These are phyloP conservation scores for Temnothorax nylanderi DNA, from an alignment of 1,140 invertebrate species.

Conservation along the genomic window DNA sequence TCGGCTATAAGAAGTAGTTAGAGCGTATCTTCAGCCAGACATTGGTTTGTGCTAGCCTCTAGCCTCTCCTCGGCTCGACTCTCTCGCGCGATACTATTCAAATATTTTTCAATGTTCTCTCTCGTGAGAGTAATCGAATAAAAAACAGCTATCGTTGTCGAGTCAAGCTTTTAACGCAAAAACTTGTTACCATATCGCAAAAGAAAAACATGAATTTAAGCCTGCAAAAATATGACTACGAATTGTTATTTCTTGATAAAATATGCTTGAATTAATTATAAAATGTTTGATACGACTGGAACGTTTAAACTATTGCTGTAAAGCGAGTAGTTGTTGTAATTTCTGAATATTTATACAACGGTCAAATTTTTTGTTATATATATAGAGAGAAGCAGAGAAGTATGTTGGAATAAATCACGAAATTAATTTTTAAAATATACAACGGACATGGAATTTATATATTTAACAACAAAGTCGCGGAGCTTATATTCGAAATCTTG, in stretches of 20 bases:
- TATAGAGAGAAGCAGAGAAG: background rate
- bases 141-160: background rate
- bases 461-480: background rate
- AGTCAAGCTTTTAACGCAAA: background rate
- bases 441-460: background rate
- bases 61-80: background rate
- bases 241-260: background rate
- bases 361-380: background rate
- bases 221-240: background rate
- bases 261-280: background rate
- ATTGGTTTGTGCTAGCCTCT: background rate
- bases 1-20: background rate
- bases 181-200: background rate
- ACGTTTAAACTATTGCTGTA: background rate
- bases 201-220: background rate
- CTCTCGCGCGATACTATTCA: background rate
- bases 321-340: background rate
- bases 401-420: background rate
- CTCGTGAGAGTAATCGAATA: background rate
- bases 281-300: background rate
- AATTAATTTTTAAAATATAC: conserved; percentile 1
- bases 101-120: conserved; percentile 12
- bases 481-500: background rate
- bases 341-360: background rate
- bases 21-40: conserved; percentile 8